phyloP scores from a whole-genome alignment of 2,113 vertebrate genomes.

The Ophiodon elongatus region DNA sequence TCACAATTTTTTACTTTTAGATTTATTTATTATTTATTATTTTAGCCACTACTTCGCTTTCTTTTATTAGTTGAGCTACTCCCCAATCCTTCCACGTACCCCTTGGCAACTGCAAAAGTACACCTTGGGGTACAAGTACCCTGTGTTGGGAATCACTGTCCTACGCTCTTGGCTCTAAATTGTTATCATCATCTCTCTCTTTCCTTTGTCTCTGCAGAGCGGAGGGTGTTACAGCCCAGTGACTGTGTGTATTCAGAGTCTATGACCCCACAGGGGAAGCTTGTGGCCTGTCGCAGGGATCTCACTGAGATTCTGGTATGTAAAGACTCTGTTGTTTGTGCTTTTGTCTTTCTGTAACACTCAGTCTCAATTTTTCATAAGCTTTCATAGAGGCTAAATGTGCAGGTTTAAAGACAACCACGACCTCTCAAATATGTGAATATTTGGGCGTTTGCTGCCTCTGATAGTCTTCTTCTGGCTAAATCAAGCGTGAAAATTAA shows the following conservation, averaged over 20 bases:
- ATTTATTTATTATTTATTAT: no score
- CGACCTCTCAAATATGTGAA: neutral
- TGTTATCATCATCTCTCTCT: slow-evolving; percentile 3
- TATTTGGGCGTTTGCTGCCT: neutral
- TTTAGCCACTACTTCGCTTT: neutral
- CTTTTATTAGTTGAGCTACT: neutral
- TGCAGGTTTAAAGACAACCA: slow-evolving; percentile 11
- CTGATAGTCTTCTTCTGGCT: neutral
- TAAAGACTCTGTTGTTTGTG: slow-evolving; percentile 5
- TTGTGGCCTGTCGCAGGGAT: slow-evolving; percentile 92
- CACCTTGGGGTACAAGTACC: neutral
- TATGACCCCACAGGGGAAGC: slow-evolving; percentile 88
- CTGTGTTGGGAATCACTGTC: neutral
- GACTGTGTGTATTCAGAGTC: slow-evolving; percentile 93
- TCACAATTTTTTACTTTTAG: neutral
- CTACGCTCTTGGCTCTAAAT: neutral
- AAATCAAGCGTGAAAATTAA: slow-evolving; percentile 36
- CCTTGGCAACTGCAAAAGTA: neutral
- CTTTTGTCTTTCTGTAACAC: neutral
- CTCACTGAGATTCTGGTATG: slow-evolving; percentile 92
- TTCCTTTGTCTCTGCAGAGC: slow-evolving; percentile 84
- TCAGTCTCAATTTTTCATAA: neutral
- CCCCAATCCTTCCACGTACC: neutral
- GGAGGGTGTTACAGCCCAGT: slow-evolving; percentile 89
- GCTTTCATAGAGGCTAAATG: neutral